Conservation (phyloP, 1,140 invertebrate genomes). For the Bombus huntii region DNA sequence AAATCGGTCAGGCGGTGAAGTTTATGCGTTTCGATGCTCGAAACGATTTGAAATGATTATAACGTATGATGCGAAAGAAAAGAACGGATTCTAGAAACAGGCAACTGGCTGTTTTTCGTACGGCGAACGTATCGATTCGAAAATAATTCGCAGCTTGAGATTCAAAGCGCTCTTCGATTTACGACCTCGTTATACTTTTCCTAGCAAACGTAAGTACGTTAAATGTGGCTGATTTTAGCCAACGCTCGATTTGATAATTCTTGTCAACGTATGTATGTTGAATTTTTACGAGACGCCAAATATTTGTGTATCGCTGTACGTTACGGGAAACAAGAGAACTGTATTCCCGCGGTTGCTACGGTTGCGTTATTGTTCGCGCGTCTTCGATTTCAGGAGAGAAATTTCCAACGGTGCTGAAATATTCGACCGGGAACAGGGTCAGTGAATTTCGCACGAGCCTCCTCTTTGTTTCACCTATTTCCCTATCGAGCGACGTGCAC, state of each 20-base stretch:
- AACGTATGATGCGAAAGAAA: too few relatives aligned
- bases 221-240: not conserved
- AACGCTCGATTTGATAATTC: not conserved
- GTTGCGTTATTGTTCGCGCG: constrained; percentile 41
- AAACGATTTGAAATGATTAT: not conserved
- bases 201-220: not conserved
- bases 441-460: constrained; percentile 28
- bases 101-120: too few relatives aligned
- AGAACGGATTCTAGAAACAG: not conserved
- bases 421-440: constrained; percentile 38
- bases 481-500: not conserved
- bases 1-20: not conserved
- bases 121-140: too few relatives aligned
- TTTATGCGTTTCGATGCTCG: not conserved
- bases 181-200: not conserved
- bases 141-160: not conserved
- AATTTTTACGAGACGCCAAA: not conserved
- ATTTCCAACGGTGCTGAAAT: constrained; percentile 64
- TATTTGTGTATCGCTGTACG: not conserved
- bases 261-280: not conserved
- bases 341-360: not conserved
- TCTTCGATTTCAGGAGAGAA: constrained; percentile 64
- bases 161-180: not conserved
- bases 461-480: constrained; percentile 27
- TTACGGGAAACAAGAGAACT: not conserved